Evolutionary conservation across 2,888 invertebrate species (phyloP).

Genomic region (Dastarcus helophoroides): DNA sequence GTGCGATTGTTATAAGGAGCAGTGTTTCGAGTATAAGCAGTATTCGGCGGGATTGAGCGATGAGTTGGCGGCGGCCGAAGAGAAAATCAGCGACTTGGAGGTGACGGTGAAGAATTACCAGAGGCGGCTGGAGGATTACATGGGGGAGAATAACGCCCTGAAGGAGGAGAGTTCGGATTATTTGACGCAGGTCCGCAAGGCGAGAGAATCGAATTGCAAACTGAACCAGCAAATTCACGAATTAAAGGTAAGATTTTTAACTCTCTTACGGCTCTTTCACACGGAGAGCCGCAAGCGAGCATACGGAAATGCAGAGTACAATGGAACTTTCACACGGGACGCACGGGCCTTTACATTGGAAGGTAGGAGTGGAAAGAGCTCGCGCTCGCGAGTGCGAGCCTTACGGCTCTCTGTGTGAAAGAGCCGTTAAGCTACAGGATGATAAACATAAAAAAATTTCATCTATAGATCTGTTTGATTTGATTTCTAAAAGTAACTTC

Average conservation of each 20-base stretch:
- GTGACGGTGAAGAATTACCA: constrained; percentile 27
- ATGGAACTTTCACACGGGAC: too few species aligned
- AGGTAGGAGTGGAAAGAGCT: too few species aligned
- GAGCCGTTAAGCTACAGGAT: too few species aligned
- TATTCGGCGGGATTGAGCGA: constrained; percentile 27
- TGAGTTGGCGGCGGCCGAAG: constrained; percentile 21
- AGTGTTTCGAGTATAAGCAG: constrained; percentile 29
- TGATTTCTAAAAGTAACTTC: too few species aligned
- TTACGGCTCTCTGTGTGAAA: too few species aligned
- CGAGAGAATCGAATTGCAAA: constrained; percentile 46
- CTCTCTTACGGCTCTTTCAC: too few species aligned
- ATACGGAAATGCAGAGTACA: too few species aligned
- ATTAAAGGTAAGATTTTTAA: constrained; percentile 18
- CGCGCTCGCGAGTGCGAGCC: too few species aligned
- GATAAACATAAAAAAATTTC: too few species aligned
- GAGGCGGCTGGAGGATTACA: constrained; percentile 34
- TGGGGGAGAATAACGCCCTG: constrained; percentile 39
- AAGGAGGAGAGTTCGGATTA: constrained; percentile 51
- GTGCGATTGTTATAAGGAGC: constrained; percentile 26
- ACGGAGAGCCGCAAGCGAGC: too few species aligned
- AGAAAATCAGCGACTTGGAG: constrained; percentile 23
- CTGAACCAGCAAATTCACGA: constrained; percentile 40
- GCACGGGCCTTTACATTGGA: too few species aligned
- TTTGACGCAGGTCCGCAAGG: constrained; percentile 44
- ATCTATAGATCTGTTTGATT: too few species aligned